These are phyloP conservation scores for Anastatus disparis DNA, from an alignment of 1,140 invertebrate species.

Conservation along the genomic window DNA sequence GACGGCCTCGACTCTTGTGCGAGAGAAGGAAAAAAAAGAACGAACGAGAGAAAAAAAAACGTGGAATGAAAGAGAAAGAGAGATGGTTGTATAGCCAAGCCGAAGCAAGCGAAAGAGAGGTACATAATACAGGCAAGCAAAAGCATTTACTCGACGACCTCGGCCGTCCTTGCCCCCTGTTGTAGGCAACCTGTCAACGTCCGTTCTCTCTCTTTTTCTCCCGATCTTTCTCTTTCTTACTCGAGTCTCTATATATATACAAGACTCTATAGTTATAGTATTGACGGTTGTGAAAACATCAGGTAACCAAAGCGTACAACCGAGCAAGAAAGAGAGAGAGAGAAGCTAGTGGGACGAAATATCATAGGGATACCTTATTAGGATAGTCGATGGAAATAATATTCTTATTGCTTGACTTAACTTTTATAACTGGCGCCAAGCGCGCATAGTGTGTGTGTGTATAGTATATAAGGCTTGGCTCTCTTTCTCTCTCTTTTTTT, in stretches of 20 bases:
- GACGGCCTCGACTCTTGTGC: no score
- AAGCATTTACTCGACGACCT: constrained; percentile 50
- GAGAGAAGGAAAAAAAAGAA: neutral
- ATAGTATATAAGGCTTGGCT: no score
- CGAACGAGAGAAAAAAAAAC: neutral
- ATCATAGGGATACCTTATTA: constrained; percentile 34
- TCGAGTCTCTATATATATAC: neutral
- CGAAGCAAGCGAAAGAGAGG: neutral
- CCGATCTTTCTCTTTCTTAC: neutral
- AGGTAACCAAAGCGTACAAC: neutral
- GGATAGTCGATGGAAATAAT: constrained; percentile 31
- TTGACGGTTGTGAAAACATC: constrained; percentile 13
- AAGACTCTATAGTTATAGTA: no score
- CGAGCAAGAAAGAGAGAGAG: no score
- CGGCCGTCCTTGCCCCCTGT: constrained; percentile 66
- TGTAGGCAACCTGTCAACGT: constrained; percentile 55
- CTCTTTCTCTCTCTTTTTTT: no score
- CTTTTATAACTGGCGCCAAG: constrained; percentile 43
- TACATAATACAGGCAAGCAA: neutral
- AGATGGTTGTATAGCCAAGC: no score
- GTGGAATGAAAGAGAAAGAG: no score
- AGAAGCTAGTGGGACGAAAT: constrained; percentile 19
- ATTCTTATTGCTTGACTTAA: constrained; percentile 34
- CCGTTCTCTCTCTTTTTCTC: neutral
- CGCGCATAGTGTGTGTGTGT: neutral